Base-by-base conservation (phyloP, 2,888 invertebrate species). In the Crematogaster levior region DNA sequence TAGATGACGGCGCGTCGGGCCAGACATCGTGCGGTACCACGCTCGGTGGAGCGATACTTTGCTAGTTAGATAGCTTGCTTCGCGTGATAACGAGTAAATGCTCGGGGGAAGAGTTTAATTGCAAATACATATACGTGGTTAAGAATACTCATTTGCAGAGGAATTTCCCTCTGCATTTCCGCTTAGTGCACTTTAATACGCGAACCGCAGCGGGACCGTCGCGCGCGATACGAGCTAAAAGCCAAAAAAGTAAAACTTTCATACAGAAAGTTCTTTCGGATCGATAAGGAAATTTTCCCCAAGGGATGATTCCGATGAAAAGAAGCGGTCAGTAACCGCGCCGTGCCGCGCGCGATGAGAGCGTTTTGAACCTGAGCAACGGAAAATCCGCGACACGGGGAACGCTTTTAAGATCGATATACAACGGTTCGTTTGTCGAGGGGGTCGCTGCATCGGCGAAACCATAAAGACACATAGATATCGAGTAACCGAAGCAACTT, bases 91-190 rank as follows among this genome's bases (percentile, higher is more conserved):
- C 68, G 56, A 65, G 58, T 24, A 58, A 68, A 79, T 48, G 61
- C 74, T 24, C 63, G 1, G 30, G 66, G 66, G 43, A 79, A 58
- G 66, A 79, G 56, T 79, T 79, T 79, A 79, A 79, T 79, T 68
- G 56, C 77, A 34, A 34, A 34, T 15, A 70, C 9, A 56, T 34
- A 27, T 34, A 34, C 77, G 30, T n/a, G 21, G 40, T 53, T 21
- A 53, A 18, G 21, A 30, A 80, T 73, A 84, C 80, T 73, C 80
- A 48, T 61, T 43, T 30, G 24, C 46, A 66, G 40, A 9, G 27
- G 10, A 5, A 51, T 53, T 18, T 40, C 37, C 37, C 46, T n/a
- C n/a, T n/a, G 12, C 27, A 24, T 53, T 65, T 21, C 37, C 53
- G 43, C 21, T 53, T 12, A 9, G 21, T 24, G 27, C 18, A 12